Conservation (phyloP, 23 tunicate genomes). For the Oikopleura vanhoeffeni region DNA sequence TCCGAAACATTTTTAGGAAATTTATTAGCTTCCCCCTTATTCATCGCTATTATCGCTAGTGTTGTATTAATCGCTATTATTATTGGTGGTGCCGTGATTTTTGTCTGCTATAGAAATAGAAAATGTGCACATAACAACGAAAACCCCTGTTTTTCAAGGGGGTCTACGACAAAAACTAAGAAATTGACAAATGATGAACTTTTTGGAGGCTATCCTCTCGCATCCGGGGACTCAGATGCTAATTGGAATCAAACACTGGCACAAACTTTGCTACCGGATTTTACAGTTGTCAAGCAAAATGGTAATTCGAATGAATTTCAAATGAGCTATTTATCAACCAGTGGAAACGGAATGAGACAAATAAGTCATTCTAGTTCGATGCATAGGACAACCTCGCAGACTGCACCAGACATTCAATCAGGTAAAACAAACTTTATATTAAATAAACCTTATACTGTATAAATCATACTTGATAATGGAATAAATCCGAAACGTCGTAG, state of each 20-base stretch:
- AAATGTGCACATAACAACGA: background rate
- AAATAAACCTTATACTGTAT: too few relatives aligned
- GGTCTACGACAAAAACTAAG: background rate
- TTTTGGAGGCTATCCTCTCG: background rate
- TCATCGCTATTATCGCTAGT: background rate
- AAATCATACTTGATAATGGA: too few relatives aligned
- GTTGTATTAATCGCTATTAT: background rate
- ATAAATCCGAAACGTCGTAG: too few relatives aligned
- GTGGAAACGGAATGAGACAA: background rate
- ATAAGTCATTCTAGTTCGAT: background rate
- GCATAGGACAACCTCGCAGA: background rate
- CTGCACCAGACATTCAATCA: conserved; percentile 8
- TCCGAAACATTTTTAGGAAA: background rate
- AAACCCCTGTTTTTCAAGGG: background rate
- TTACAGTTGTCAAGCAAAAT: background rate
- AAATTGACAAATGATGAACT: background rate
- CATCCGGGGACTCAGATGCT: background rate
- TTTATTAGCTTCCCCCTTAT: background rate
- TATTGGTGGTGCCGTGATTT: background rate
- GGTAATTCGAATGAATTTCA: background rate
- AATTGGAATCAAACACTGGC: conserved; percentile 2
- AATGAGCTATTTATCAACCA: conserved; percentile 1
- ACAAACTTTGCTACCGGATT: background rate
- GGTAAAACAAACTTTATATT: too few relatives aligned
- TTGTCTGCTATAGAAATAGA: background rate